Evolutionary conservation across 2,113 vertebrate genomes (phyloP), one percentile per base, ranked within the genome.

Genomic region (Epinephelus moara): DNA sequence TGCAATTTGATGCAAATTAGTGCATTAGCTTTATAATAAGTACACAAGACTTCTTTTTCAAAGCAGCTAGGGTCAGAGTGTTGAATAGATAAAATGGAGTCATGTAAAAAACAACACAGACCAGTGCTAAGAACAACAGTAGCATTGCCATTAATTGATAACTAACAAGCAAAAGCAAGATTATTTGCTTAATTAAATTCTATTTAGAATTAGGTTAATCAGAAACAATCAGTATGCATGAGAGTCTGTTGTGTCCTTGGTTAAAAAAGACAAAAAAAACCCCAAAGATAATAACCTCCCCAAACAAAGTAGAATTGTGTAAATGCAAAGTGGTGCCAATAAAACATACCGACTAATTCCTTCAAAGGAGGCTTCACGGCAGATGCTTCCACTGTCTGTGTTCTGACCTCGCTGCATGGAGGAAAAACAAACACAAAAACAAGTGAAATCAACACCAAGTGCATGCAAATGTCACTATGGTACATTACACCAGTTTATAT

Each of bases 341-440:
- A 77, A 88, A 86, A 97, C 97, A 94, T 94, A 99, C 97, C 94
- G 87, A 90, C 97, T 98, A 92, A 99, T 99, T 92, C 97, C 97
- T 76, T 99, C 97, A 88, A 99, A 98, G 0, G 97, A 98, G 61
- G 98, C 97, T 94, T 99, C 98, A 62, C 94, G 95, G 94, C 95
- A 96, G 88, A 94, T 70, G 23, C 94, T 98, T 86, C 97, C 96
- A 0, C 97, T 99, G 33, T 99, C 98, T 0, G 98, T 98, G 73
- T 99, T 99, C 88, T 96, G 83, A 49, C 97, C 97, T 0, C 96
- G 95, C 98, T 97, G 92, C 23, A 74, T 86, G 70, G 25, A 60
- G 2, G 33, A 30, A 49, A 88, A 21, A 68, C n/a, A 72, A 37
- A 45, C 23, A 75, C 4, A 79, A 12, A 27, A 19, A 63, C 27